These are phyloP conservation scores for Doryteuthis pealeii DNA, from an alignment of 1,140 invertebrate species.

Conservation along the genomic window DNA sequence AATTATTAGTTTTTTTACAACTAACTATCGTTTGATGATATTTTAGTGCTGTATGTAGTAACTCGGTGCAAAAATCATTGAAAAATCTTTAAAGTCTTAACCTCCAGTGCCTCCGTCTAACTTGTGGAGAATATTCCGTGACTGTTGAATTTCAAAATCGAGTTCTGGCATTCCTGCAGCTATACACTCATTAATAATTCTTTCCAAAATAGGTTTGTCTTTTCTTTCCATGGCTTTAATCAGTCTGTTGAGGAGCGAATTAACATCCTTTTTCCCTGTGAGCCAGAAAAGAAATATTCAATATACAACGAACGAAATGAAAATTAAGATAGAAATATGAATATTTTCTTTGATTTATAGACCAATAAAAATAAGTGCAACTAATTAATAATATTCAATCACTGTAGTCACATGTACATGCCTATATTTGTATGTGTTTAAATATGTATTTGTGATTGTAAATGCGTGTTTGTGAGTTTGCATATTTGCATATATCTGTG, in stretches of 20 bases:
- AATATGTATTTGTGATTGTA: too few relatives aligned
- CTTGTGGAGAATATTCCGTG: neutral
- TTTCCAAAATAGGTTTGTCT: neutral
- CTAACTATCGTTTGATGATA: too few relatives aligned
- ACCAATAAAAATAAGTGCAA: too few relatives aligned
- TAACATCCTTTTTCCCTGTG: neutral
- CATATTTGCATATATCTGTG: neutral
- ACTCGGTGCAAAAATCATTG: neutral
- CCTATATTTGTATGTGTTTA: too few relatives aligned
- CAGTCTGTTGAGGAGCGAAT: neutral
- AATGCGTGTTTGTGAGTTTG: too few relatives aligned
- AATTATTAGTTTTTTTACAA: too few relatives aligned
- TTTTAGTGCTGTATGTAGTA: too few relatives aligned
- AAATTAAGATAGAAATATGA: too few relatives aligned
- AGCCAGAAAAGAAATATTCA: neutral
- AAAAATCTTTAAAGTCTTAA: neutral
- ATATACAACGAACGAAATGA: too few relatives aligned
- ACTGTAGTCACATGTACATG: too few relatives aligned
- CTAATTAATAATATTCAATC: too few relatives aligned
- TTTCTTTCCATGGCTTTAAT: constrained; percentile 4
- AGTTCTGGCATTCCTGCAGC: neutral
- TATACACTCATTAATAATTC: neutral
- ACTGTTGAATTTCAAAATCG: neutral
- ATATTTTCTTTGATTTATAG: too few relatives aligned
- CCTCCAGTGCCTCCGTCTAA: neutral